These are phyloP conservation scores for Masnerella sp. DNA, from an alignment of 2,888 invertebrate species.

Conservation along the genomic window DNA sequence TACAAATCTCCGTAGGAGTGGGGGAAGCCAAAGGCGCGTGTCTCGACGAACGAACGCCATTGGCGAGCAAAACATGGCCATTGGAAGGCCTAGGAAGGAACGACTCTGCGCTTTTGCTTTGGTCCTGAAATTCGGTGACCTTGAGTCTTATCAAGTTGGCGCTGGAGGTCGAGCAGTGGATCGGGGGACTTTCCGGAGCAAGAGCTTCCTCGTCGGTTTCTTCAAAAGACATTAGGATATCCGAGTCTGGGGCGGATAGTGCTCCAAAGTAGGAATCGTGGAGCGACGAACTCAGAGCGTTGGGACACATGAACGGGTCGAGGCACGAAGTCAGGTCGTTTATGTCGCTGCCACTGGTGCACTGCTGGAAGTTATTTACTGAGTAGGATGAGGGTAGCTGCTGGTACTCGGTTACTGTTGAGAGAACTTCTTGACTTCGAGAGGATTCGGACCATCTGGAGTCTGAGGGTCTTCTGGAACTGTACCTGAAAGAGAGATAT, in stretches of 20 bases:
- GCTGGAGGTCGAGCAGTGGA: conserved; percentile 68
- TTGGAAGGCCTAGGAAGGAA: conserved; percentile 63
- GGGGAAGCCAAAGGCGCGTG: conserved; percentile 70
- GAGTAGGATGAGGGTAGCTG: conserved; percentile 73
- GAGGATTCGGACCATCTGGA: conserved; percentile 75
- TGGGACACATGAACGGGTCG: conserved; percentile 73
- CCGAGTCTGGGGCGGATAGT: conserved; percentile 72
- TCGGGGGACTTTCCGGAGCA: conserved; percentile 40
- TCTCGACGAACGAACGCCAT: conserved; percentile 59
- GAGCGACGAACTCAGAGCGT: conserved; percentile 71
- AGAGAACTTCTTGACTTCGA: conserved; percentile 72
- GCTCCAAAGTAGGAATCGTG: conserved; percentile 73
- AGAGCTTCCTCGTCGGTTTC: conserved; percentile 65
- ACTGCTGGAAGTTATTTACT: conserved; percentile 72
- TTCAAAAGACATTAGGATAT: conserved; percentile 73
- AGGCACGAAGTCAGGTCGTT: conserved; percentile 71
- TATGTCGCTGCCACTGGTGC: conserved; percentile 71
- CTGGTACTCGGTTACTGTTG: conserved; percentile 67
- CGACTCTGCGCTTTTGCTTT: conserved; percentile 73
- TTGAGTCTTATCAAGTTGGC: conserved; percentile 66
- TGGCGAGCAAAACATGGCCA: conserved; percentile 64
- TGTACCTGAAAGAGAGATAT: conserved; percentile 63
- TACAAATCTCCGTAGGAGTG: conserved; percentile 72
- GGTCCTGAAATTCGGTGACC: conserved; percentile 52
- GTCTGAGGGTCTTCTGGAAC: conserved; percentile 73